Evolutionary conservation across 2,888 invertebrate genomes (phyloP).

Genomic region (Amaurobius ferox): DNA sequence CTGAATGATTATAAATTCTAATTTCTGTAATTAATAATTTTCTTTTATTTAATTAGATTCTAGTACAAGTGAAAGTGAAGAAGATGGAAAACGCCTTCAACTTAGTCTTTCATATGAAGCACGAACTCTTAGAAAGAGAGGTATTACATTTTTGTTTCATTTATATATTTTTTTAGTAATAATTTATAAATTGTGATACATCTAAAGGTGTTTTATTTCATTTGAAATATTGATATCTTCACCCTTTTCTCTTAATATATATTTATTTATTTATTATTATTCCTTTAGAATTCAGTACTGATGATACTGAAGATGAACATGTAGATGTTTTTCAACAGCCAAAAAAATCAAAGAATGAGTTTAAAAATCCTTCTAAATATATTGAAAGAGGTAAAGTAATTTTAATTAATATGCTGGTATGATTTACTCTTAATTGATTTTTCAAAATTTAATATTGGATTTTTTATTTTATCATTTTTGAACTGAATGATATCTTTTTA

Average conservation of each 20-base stretch:
- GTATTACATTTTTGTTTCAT: slow-evolving; percentile 8
- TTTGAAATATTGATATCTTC: too few species aligned
- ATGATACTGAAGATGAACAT: slow-evolving; percentile 56
- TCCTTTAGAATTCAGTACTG: slow-evolving; percentile 33
- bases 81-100: slow-evolving; percentile 43
- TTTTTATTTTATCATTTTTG: too few species aligned
- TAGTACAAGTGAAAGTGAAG: slow-evolving; percentile 66
- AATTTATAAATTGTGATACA: too few species aligned
- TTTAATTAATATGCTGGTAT: too few species aligned
- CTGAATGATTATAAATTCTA: too few species aligned
- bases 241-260: too few species aligned
- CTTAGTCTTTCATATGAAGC: slow-evolving; percentile 21
- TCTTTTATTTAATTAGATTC: slow-evolving; percentile 26
- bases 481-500: too few species aligned
- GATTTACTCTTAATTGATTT: neutral
- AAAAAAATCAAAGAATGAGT: slow-evolving; percentile 38
- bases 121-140: slow-evolving; percentile 16
- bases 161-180: too few species aligned
- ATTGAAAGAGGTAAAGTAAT: slow-evolving; percentile 40
- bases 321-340: slow-evolving; percentile 14
- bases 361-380: slow-evolving; percentile 52
- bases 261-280: too few species aligned
- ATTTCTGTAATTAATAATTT: neutral
- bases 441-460: neutral
- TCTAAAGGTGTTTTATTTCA: too few species aligned